These are phyloP conservation scores for Danionella cerebrum DNA, from an alignment of 2,113 vertebrate genomes.

Conservation along the genomic window DNA sequence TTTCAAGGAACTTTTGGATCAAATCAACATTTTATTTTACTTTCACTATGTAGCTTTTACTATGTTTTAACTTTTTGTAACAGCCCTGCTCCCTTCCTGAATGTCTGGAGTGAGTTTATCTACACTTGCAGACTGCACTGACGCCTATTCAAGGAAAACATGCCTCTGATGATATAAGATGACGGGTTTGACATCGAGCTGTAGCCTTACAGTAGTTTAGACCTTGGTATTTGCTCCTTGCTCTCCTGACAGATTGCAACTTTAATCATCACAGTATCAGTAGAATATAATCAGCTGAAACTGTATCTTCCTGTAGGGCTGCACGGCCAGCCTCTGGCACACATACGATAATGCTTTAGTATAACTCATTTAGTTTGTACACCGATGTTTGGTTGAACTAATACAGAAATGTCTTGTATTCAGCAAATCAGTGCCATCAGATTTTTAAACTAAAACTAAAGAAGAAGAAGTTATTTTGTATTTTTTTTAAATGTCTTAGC, in stretches of 20 bases:
- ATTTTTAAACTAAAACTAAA: too few species aligned
- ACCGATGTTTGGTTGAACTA: too few species aligned
- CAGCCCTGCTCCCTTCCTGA: not conserved
- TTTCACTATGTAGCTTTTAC: not conserved
- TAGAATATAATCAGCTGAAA: not conserved
- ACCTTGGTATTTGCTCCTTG: not conserved
- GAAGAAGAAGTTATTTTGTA: too few species aligned
- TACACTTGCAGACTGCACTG: constrained; percentile 4
- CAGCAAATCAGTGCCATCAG: too few species aligned
- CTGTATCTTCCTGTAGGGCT: too few species aligned
- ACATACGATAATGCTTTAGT: too few species aligned
- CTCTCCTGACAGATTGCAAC: not conserved
- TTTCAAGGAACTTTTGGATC: too few species aligned
- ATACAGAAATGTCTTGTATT: too few species aligned
- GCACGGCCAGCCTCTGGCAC: too few species aligned
- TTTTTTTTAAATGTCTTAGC: too few species aligned
- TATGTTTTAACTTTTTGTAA: not conserved
- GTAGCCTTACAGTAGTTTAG: not conserved
- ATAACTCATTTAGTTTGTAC: too few species aligned
- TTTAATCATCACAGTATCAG: not conserved
- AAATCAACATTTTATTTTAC: too few species aligned
- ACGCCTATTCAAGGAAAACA: constrained; percentile 11
- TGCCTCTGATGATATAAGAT: constrained; percentile 1
- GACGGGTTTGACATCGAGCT: not conserved
- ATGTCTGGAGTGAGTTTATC: constrained; percentile 14